phyloP scores from a whole-genome alignment of 2,797 vertebrate genomes.

The Acipenser ruthenus region DNA sequence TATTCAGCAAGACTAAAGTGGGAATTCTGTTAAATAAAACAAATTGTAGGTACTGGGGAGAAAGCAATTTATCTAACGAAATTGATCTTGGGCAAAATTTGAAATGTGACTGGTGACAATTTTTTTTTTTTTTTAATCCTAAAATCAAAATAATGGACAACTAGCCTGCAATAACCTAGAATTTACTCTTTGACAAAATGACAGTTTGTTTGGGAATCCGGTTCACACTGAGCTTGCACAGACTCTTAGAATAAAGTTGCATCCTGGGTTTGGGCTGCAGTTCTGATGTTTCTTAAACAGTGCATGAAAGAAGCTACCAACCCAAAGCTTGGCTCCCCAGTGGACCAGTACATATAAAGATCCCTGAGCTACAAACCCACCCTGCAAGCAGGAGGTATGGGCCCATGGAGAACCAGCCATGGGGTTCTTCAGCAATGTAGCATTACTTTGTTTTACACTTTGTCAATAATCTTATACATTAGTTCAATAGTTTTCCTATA shows the following conservation, averaged over 20 bases:
- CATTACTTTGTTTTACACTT: slow-evolving; percentile 29
- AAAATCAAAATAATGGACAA: no score
- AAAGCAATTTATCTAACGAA: no score
- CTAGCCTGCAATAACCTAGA: no score
- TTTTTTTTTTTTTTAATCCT: no score
- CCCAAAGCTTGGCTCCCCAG: slow-evolving; percentile 10
- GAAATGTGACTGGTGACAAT: no score
- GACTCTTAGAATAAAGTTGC: neutral
- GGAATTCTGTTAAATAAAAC: no score
- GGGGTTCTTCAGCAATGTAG: slow-evolving; percentile 19
- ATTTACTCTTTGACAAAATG: no score
- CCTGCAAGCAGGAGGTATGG: slow-evolving; percentile 38
- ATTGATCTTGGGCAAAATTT: no score
- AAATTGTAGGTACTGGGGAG: no score
- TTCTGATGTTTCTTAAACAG: slow-evolving; percentile 11
- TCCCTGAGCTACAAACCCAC: slow-evolving; percentile 70
- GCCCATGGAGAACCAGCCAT: slow-evolving; percentile 36
- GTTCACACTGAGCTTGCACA: neutral
- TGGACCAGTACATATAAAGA: slow-evolving; percentile 47
- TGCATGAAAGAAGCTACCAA: slow-evolving; percentile 10
- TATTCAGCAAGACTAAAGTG: no score
- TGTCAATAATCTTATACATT: slow-evolving; percentile 36
- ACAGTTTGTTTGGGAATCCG: no score
- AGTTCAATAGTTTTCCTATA: slow-evolving; percentile 30
- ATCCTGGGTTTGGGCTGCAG: neutral